A percentile compares a stretch with the other conserved stretches of the same genome.
phyloP scores from a whole-genome alignment of 2,113 vertebrate genomes.

The Rhodinocichla rosea region DNA sequence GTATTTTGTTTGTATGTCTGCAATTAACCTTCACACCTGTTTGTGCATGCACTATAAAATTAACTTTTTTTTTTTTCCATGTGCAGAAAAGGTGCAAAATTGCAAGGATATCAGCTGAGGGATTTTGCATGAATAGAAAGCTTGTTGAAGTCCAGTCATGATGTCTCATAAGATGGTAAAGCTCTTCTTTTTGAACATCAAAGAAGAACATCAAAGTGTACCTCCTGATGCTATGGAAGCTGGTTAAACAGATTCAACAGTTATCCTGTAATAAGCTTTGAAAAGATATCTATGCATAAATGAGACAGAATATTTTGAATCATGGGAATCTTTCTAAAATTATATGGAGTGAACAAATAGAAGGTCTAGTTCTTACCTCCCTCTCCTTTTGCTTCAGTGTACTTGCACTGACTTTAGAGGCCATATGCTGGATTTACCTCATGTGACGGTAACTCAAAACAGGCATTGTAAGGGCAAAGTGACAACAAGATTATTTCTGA shows the following conservation, averaged over 20 bases:
- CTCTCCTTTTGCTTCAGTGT: not conserved
- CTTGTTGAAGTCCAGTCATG: not conserved
- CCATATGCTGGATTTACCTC: not conserved
- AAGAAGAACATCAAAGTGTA: constrained; percentile 32
- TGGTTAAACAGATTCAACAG: constrained; percentile 46
- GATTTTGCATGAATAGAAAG: not conserved
- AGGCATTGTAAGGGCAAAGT: not conserved
- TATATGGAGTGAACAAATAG: not conserved
- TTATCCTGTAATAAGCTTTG: constrained; percentile 38
- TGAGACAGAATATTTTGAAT: constrained; percentile 13
- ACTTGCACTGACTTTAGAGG: not conserved
- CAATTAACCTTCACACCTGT: not conserved
- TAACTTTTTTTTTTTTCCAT: not conserved
- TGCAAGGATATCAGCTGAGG: not conserved
- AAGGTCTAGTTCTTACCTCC: not conserved
- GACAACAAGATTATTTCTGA: not conserved
- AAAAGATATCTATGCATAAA: constrained; percentile 14
- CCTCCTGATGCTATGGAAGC: not conserved
- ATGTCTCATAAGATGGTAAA: constrained; percentile 2
- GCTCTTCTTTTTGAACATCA: constrained; percentile 22
- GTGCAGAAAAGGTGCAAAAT: not conserved
- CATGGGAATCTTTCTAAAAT: not conserved
- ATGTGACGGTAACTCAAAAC: not conserved
- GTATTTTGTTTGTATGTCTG: not conserved
- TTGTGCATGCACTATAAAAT: not conserved